Evolutionary conservation across 2,888 invertebrate species (phyloP).

Genomic region (Erebia epiphron): DNA sequence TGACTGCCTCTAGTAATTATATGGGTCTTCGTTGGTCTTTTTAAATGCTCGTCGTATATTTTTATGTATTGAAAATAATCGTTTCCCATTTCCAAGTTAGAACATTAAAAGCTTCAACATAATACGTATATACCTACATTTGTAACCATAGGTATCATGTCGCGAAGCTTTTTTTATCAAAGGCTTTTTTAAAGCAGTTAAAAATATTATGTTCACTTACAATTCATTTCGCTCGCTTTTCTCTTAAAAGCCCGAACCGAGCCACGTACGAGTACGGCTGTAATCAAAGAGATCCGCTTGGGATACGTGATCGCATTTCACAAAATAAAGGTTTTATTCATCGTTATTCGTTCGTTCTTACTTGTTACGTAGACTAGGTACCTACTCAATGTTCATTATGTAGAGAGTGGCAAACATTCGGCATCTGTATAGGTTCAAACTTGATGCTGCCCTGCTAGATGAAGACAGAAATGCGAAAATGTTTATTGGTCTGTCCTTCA

Average conservation of each 20-base stretch:
- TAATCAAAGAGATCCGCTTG: slow-evolving; percentile 69
- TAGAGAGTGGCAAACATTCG: no score
- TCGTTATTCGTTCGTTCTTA: slow-evolving; percentile 42
- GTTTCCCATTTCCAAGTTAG: neutral
- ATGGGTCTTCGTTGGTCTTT: no score
- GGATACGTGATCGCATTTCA: slow-evolving; percentile 63
- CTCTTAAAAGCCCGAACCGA: slow-evolving; percentile 50
- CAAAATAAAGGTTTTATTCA: slow-evolving; percentile 50
- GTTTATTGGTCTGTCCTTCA: no score
- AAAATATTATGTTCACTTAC: slow-evolving; percentile 46
- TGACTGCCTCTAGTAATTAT: no score
- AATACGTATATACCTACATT: neutral
- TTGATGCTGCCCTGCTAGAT: no score
- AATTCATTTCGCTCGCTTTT: slow-evolving; percentile 48
- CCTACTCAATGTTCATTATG: no score
- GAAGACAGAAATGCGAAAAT: no score
- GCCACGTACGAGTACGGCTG: slow-evolving; percentile 56
- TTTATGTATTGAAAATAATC: neutral
- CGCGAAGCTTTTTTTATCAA: slow-evolving; percentile 37
- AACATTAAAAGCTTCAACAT: neutral
- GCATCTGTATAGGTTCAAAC: no score
- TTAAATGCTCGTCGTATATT: neutral
- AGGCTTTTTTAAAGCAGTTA: slow-evolving; percentile 53
- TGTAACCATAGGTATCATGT: neutral
- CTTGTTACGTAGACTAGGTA: neutral